Evolutionary conservation across 2,113 vertebrate genomes (phyloP), one percentile per base, ranked within the genome.

Genomic region (Cynopterus brachyotis): DNA sequence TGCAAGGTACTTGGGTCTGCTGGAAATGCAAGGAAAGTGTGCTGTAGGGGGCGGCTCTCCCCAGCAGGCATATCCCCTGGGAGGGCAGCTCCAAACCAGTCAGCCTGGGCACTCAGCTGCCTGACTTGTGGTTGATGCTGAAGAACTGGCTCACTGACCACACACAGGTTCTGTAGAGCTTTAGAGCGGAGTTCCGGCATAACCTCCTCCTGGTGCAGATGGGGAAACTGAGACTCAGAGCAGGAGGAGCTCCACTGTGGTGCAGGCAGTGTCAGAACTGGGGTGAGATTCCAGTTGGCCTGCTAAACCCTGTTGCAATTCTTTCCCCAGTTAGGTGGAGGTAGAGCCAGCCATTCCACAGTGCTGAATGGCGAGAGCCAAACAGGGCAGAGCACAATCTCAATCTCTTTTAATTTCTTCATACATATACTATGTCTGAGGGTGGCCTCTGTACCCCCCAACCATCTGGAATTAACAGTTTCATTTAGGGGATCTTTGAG

Each of bases 181-280:
- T 53, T n/a, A 3, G 35, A 75, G 55, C 1, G 20, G 40, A 20
- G 32, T 26, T 80, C 8, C 6, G 17, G 32, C 53, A 78, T 57
- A 75, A n/a, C 9, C 1, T 11, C 57, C 42, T 89, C 30, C 13
- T 1, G 20, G 5, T 30, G 32, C 37, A 75, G 66, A 66, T 4
- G 50, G 57, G 35, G 53, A 84, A 55, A 85, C 45, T 0, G 9
- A 95, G 66, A 47, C 30, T 40, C 6, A 19, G 15, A 3, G 8
- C 1, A 2, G 60, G 16, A 47, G 24, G 22, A 35, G 2, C 7
- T 47, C 6, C 12, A 9, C 0, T 42, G 28, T 3, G 9, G 1
- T 42, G 28, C 19, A 93, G 26, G 19, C 60, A 22, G n/a, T 40
- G 22, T 26, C 83, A 15, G 78, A 82, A 47, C 2, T 9, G 12